These are phyloP conservation scores for Podiceps cristatus DNA, from an alignment of 2,113 vertebrate species.

Conservation along the genomic window DNA sequence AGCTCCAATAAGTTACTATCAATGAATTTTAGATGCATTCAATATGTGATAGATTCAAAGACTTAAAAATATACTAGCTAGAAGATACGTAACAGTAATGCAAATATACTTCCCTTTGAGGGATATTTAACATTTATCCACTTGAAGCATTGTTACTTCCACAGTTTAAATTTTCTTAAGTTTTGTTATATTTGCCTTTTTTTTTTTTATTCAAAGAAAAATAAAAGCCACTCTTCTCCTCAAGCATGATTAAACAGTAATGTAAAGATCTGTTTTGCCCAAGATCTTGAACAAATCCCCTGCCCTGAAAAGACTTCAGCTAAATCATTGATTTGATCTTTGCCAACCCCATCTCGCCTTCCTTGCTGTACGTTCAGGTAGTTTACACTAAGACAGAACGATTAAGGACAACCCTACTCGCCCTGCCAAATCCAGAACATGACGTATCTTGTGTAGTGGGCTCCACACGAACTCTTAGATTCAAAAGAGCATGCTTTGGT, in stretches of 20 bases:
- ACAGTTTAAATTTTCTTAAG: neutral
- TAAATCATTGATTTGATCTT: neutral
- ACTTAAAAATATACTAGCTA: neutral
- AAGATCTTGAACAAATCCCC: neutral
- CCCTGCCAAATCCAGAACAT: neutral
- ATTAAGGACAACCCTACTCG: neutral
- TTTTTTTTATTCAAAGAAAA: neutral
- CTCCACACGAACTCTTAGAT: neutral
- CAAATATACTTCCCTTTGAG: neutral
- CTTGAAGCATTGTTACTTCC: neutral
- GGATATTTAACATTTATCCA: neutral
- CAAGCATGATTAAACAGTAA: neutral
- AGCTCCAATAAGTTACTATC: neutral
- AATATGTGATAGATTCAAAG: neutral
- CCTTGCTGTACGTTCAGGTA: neutral
- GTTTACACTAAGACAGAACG: neutral
- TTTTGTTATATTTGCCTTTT: neutral
- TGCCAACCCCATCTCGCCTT: neutral
- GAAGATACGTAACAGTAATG: neutral
- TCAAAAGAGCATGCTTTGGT: neutral
- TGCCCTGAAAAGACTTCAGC: neutral
- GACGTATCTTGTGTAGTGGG: fast-evolving
- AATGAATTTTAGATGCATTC: neutral
- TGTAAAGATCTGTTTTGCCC: neutral
- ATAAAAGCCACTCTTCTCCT: neutral